Evolutionary conservation across 1,140 invertebrate species (phyloP).

Genomic region (Drosophila sechellia): DNA sequence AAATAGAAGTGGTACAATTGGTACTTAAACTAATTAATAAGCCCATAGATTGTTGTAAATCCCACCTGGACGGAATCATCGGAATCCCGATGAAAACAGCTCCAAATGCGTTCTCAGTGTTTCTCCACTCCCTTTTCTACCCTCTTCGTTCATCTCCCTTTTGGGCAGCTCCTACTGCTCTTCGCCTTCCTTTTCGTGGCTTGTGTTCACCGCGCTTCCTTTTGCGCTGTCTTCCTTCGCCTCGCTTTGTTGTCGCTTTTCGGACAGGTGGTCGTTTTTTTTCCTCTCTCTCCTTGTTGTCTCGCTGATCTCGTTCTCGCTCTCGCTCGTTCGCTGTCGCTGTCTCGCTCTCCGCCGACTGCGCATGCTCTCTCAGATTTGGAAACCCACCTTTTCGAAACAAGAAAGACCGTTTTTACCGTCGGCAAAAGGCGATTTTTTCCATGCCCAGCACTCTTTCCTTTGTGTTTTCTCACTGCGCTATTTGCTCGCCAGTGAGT

Average conservation of each 20-base stretch:
- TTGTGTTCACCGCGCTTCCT: constrained; percentile 24
- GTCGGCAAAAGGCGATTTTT: constrained; percentile 31
- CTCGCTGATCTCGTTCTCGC: not conserved
- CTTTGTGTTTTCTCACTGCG: constrained; percentile 8
- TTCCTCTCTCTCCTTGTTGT: not conserved
- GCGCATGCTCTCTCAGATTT: constrained; percentile 47
- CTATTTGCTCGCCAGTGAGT: constrained; percentile 21
- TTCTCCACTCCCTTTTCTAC: constrained; percentile 7
- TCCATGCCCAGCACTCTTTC: constrained; percentile 18
- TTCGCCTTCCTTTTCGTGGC: constrained; percentile 22
- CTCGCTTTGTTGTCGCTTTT: constrained; percentile 45
- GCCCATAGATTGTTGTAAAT: too few species aligned
- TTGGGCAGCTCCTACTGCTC: constrained; percentile 10
- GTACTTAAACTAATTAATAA: too few species aligned
- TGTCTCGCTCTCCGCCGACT: constrained; percentile 16
- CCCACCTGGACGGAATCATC: too few species aligned
- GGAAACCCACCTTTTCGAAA: constrained; percentile 28
- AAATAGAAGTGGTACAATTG: too few species aligned
- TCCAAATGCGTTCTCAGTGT: not conserved
- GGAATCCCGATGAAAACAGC: constrained; percentile 1
- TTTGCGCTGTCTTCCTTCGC: constrained; percentile 42
- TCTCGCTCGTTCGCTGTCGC: constrained; percentile 11
- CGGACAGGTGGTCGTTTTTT: constrained; percentile 67
- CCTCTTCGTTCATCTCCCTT: constrained; percentile 1
- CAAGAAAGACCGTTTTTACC: constrained; percentile 22